These are phyloP conservation scores for Chascanopsetta lugubris DNA, from an alignment of 2,113 vertebrate genomes.

Conservation along the genomic window DNA sequence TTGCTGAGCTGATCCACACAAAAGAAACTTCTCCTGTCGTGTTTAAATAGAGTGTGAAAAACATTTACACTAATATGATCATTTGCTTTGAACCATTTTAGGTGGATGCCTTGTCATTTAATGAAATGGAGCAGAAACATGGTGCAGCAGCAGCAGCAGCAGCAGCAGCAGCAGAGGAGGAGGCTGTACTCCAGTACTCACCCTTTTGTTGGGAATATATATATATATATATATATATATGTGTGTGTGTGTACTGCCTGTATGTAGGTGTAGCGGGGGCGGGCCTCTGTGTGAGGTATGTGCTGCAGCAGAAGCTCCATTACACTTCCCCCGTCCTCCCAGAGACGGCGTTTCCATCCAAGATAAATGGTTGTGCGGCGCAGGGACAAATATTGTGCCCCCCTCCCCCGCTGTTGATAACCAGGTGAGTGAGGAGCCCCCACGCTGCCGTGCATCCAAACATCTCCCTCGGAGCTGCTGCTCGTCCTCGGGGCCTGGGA, in stretches of 20 bases:
- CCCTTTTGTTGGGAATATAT: too few species aligned
- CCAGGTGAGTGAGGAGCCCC: constrained; percentile 55
- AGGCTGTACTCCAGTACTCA: too few species aligned
- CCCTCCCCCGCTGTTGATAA: constrained; percentile 58
- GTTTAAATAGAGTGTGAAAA: constrained; percentile 30
- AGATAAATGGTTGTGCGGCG: constrained; percentile 67
- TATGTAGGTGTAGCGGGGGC: constrained; percentile 40
- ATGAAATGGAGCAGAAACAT: constrained; percentile 67
- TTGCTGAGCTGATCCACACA: constrained; percentile 1
- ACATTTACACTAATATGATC: constrained; percentile 31
- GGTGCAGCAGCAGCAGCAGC: constrained; percentile 35
- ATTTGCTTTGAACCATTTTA: constrained; percentile 51
- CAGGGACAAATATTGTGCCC: constrained; percentile 65
- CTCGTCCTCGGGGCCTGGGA: constrained; percentile 58
- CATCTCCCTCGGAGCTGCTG: constrained; percentile 67
- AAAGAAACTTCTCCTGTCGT: constrained; percentile 17
- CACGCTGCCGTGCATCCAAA: constrained; percentile 67
- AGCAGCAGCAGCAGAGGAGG: too few species aligned
- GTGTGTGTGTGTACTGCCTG: too few species aligned
- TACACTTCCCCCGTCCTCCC: constrained; percentile 63
- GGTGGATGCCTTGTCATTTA: constrained; percentile 53
- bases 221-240: too few species aligned
- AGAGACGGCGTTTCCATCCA: constrained; percentile 59
- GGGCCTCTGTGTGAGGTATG: constrained; percentile 46
- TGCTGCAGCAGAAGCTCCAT: constrained; percentile 53